Conservation (phyloP, 2,113 vertebrate species). For the Hippocampus barbouri region DNA sequence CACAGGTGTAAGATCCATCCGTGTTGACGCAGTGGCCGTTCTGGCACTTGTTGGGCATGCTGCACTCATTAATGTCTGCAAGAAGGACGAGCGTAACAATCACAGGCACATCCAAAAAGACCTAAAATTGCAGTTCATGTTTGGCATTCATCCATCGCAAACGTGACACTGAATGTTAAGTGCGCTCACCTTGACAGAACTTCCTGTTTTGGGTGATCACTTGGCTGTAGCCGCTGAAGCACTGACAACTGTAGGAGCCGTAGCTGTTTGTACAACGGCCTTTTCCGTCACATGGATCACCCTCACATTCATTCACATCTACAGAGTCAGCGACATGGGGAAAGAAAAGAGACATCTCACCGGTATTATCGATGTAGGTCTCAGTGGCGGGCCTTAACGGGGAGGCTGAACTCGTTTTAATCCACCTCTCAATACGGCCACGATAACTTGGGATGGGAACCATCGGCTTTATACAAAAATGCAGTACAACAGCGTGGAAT, state of each 20-base stretch:
- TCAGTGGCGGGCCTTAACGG: no score
- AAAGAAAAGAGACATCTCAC: slow-evolving; percentile 1
- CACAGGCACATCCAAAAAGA: slow-evolving; percentile 39
- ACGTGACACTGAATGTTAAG: slow-evolving; percentile 16
- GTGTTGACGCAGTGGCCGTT: slow-evolving; percentile 84
- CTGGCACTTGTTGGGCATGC: slow-evolving; percentile 77
- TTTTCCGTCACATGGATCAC: slow-evolving; percentile 79
- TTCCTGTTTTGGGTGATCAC: slow-evolving; percentile 72
- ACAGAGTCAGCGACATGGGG: slow-evolving; percentile 3
- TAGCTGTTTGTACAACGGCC: slow-evolving; percentile 83
- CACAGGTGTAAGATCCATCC: slow-evolving; percentile 83
- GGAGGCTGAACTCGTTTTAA: no score
- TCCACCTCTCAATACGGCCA: no score
- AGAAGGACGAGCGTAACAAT: slow-evolving; percentile 22
- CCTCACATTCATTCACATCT: slow-evolving; percentile 88
- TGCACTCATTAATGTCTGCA: slow-evolving; percentile 85
- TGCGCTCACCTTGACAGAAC: slow-evolving; percentile 81
- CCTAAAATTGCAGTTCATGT: background rate
- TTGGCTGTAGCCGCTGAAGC: slow-evolving; percentile 81
- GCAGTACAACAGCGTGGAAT: no score
- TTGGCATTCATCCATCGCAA: slow-evolving; percentile 20
- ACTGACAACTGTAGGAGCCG: slow-evolving; percentile 86
- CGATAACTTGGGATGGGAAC: no score
- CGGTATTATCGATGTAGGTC: background rate
- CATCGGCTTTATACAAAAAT: no score